Evolutionary conservation across 2,797 vertebrate species (phyloP), one percentile per base, ranked within the genome.

Genomic region (Diceros bicornis): DNA sequence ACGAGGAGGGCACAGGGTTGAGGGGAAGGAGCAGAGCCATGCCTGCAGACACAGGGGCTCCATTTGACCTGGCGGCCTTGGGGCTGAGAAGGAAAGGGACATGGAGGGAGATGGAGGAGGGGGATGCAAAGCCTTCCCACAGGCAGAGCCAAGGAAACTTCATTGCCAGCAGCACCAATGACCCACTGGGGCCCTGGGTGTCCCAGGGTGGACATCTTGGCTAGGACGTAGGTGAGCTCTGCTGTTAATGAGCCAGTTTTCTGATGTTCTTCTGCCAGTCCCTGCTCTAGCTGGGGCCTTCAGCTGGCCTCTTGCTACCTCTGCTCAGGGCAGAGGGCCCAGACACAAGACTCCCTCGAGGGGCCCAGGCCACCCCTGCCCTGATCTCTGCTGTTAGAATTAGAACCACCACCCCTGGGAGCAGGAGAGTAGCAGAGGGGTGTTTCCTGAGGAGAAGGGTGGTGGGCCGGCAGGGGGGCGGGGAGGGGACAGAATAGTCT

Each of bases 401-500:
- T 18, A 74, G 57, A n/a, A n/a, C 21, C 61, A 17, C 32, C 7
- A 41, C 16, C 55, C 17, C 7, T 41, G 14, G 50, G 61, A 55
- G 10, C 1, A 64, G 23, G 29, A 27, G 21, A 72, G 23, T 2
- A 64, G 44, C 7, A 34, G 29, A 68, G 8, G 11, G n/a, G 10
- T 62, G 29, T 41, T 69, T 12, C 34, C 47, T 78, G 57, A 68
- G 27, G 25, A 5, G 55, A 52, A 64, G 4, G 34, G 23, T 59
- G 32, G 18, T 23, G 14, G 69, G 23, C 27, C 25, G 41, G 11
- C 0, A 34, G 29, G 2, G 41, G 11, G 29, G 59, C 4, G 1
- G 20, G 18, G 25, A 25, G 32, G 4, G 14, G 16, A n/a, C 9
- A 52, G n/a, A 8, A 2, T 0, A 4, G 41, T 55, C 0, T 29